Evolutionary conservation across 2,888 invertebrate genomes (phyloP).

Genomic region (Aphodius sticticus): DNA sequence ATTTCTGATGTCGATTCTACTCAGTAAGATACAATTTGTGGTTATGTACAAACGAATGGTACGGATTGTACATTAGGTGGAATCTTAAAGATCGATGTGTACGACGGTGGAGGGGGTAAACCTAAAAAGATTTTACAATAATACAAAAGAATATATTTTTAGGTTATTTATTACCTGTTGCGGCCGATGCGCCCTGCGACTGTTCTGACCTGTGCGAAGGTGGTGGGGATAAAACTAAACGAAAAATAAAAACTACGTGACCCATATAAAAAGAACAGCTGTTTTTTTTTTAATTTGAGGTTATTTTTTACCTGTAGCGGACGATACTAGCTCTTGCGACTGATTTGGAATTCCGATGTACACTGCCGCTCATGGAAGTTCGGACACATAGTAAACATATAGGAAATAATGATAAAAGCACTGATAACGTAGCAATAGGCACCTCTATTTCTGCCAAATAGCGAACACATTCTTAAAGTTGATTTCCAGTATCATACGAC

Average conservation of each 20-base stretch:
- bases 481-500: too few relatives aligned
- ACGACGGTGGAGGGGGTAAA: neutral
- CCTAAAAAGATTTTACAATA: neutral
- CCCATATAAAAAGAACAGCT: too few relatives aligned
- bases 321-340: neutral
- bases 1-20: neutral
- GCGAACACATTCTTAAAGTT: too few relatives aligned
- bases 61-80: neutral
- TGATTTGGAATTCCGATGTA: neutral
- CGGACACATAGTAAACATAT: too few relatives aligned
- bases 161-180: neutral
- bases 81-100: neutral
- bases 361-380: too few relatives aligned
- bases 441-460: too few relatives aligned
- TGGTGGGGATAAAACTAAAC: neutral
- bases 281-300: neutral
- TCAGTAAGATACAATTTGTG: neutral
- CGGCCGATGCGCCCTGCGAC: neutral
- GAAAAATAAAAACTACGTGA: neutral
- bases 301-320: slow-evolving; percentile 4
- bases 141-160: neutral
- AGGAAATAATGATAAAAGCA: too few relatives aligned
- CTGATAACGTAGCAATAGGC: too few relatives aligned
- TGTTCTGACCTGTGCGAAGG: neutral
- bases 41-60: neutral